Percentiles rank a stretch among this genome's conserved stretches.
Conservation (phyloP, 2,888 invertebrate genomes). For the Leptinotarsa haldemani region DNA sequence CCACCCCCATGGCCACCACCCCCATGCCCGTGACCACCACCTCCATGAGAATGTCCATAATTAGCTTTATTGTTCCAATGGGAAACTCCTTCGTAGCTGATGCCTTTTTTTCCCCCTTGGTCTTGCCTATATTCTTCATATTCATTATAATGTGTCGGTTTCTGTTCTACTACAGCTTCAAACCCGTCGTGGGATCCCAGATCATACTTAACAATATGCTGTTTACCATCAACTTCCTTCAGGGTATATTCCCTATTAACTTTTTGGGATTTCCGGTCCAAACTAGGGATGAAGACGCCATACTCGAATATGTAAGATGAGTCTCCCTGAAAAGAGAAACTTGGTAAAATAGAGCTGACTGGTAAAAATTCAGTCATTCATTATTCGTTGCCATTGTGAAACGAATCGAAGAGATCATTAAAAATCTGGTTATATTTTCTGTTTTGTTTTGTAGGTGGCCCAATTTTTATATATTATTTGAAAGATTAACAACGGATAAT, state of each 20-base stretch:
- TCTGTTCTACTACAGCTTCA: slow-evolving; percentile 52
- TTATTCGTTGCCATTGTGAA: no score
- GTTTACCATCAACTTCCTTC: slow-evolving; percentile 63
- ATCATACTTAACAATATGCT: slow-evolving; percentile 61
- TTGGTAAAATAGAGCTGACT: no score
- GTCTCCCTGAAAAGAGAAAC: slow-evolving; percentile 29
- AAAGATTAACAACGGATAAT: no score
- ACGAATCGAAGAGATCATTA: no score
- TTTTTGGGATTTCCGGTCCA: slow-evolving; percentile 60
- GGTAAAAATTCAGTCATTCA: no score
- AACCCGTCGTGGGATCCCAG: slow-evolving; percentile 47
- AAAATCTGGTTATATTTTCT: no score
- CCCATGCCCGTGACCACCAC: slow-evolving; percentile 38
- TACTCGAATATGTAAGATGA: slow-evolving; percentile 61
- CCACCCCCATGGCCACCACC: neutral
- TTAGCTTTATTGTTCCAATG: slow-evolving; percentile 48
- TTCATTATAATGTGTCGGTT: slow-evolving; percentile 50
- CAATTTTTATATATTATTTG: no score
- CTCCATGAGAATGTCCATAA: slow-evolving; percentile 30
- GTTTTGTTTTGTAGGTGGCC: no score
- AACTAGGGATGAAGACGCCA: slow-evolving; percentile 62
- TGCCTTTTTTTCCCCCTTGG: slow-evolving; percentile 28
- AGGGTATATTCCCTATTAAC: slow-evolving; percentile 61
- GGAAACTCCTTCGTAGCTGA: slow-evolving; percentile 52
- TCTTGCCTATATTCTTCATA: slow-evolving; percentile 39